These are phyloP conservation scores for Cliona cf. orientalis DNA, from an alignment of 37 sponge, comb jelly and placozoan genomes.

Conservation along the genomic window DNA sequence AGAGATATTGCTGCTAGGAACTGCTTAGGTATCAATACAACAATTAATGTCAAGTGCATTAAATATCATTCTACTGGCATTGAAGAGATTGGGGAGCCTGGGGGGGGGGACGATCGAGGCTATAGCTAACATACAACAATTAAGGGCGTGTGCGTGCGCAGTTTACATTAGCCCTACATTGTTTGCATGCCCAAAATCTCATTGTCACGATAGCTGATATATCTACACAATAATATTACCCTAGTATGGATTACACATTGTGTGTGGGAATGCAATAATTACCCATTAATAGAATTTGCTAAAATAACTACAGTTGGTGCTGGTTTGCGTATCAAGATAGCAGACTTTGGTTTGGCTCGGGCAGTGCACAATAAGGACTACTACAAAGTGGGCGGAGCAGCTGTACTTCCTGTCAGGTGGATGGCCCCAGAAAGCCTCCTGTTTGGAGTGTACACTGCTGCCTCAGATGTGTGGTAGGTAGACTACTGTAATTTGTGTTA, in stretches of 20 bases:
- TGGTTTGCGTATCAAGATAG: slow-evolving; percentile 55
- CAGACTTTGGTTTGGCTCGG: slow-evolving; percentile 73
- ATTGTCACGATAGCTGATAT: too few relatives aligned
- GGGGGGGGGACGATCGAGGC: too few relatives aligned
- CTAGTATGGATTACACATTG: too few relatives aligned
- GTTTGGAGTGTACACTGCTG: slow-evolving; percentile 46
- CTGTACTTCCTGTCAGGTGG: slow-evolving; percentile 59
- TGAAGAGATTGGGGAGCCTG: too few relatives aligned
- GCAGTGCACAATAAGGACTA: slow-evolving; percentile 36
- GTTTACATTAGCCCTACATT: too few relatives aligned
- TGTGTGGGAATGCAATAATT: not conserved
- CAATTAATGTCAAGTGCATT: too few relatives aligned
- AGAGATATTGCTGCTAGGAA: slow-evolving; percentile 66
- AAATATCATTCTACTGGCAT: too few relatives aligned
- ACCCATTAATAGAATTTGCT: too few relatives aligned
- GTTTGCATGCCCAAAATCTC: too few relatives aligned
- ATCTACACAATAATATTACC: too few relatives aligned
- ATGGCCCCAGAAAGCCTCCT: slow-evolving; percentile 67
- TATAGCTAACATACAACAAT: too few relatives aligned
- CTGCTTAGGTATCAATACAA: slow-evolving; percentile 39
- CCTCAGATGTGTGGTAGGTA: slow-evolving; percentile 70
- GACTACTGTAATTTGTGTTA: not conserved
- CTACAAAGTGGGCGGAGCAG: slow-evolving; percentile 33
- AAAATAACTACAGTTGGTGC: slow-evolving; percentile 40
- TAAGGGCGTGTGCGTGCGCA: too few relatives aligned